These are phyloP conservation scores for Chunga burmeisteri DNA, from an alignment of 2,113 vertebrate genomes.

Conservation along the genomic window DNA sequence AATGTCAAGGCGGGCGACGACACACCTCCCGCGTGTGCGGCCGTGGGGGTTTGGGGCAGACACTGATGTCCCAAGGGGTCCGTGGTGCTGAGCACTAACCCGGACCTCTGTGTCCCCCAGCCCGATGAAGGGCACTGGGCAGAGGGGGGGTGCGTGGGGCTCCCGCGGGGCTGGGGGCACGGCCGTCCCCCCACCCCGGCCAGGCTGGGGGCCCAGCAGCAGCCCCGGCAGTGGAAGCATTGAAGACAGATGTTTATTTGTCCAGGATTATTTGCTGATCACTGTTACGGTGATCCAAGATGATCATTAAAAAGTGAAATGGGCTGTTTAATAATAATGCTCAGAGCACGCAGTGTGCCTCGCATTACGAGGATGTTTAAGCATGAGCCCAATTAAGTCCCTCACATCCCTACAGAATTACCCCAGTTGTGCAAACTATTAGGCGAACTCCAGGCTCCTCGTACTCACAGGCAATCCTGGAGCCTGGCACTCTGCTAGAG, in stretches of 20 bases:
- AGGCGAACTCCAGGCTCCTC: conserved; percentile 49
- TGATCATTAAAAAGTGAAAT: conserved; percentile 66
- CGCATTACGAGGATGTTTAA: conserved; percentile 44
- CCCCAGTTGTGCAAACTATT: conserved; percentile 52
- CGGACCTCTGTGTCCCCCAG: not conserved
- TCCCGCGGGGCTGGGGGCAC: not conserved
- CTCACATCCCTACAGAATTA: conserved; percentile 30
- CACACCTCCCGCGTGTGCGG: not conserved
- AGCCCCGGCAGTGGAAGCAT: not conserved
- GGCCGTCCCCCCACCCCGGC: accelerated
- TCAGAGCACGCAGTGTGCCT: conserved; percentile 23
- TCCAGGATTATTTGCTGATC: conserved; percentile 37
- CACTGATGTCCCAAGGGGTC: not conserved
- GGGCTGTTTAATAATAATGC: conserved; percentile 62
- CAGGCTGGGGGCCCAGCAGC: accelerated
- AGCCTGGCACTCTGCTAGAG: conserved; percentile 47
- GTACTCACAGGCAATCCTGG: not conserved
- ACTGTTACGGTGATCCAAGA: not conserved
- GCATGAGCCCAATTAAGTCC: conserved; percentile 61
- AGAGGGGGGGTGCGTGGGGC: not conserved
- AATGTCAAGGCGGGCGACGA: not conserved
- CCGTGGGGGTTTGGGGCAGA: not conserved
- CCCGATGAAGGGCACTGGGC: accelerated
- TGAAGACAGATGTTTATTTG: conserved; percentile 38
- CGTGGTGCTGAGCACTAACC: not conserved